phyloP scores from a whole-genome alignment of 2,888 invertebrate species.

The Spodoptera picta region DNA sequence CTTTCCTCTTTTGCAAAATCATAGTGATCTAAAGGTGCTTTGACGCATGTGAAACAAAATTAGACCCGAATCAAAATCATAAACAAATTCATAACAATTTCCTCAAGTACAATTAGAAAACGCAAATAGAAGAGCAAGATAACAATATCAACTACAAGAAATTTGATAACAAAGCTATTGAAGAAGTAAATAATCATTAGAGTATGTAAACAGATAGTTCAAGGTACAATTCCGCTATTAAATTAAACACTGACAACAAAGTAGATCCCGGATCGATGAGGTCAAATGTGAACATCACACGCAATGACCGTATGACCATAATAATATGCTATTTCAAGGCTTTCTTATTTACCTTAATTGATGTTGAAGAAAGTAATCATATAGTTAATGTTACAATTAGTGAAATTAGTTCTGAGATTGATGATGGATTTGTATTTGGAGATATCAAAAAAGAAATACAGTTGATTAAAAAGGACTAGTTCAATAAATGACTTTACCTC shows the following conservation, averaged over 20 bases:
- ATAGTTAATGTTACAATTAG: not conserved
- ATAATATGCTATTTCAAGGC: conserved; percentile 34
- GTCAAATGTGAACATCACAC: conserved; percentile 33
- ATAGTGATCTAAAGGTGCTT: too few relatives aligned
- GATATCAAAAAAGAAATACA: too few relatives aligned
- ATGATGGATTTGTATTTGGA: too few relatives aligned
- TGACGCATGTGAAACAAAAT: too few relatives aligned
- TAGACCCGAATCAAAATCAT: too few relatives aligned
- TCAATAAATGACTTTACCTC: too few relatives aligned
- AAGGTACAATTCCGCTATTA: conserved; percentile 45
- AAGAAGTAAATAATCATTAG: conserved; percentile 43
- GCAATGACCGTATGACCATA: conserved; percentile 34
- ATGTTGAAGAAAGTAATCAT: conserved; percentile 15
- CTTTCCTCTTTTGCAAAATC: too few relatives aligned
- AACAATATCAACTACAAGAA: conserved; percentile 17
- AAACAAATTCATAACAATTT: not conserved
- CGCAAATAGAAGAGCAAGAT: conserved; percentile 12
- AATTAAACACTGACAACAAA: conserved; percentile 48
- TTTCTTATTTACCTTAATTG: conserved; percentile 5
- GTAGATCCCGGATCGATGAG: conserved; percentile 56
- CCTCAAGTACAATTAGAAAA: conserved; percentile 1
- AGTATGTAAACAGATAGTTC: conserved; percentile 42
- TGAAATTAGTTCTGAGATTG: not conserved
- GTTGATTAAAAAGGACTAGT: too few relatives aligned
- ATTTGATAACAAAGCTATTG: conserved; percentile 33